phyloP scores from a whole-genome alignment of 2,888 invertebrate species.

The Bruchidius siliquastri region DNA sequence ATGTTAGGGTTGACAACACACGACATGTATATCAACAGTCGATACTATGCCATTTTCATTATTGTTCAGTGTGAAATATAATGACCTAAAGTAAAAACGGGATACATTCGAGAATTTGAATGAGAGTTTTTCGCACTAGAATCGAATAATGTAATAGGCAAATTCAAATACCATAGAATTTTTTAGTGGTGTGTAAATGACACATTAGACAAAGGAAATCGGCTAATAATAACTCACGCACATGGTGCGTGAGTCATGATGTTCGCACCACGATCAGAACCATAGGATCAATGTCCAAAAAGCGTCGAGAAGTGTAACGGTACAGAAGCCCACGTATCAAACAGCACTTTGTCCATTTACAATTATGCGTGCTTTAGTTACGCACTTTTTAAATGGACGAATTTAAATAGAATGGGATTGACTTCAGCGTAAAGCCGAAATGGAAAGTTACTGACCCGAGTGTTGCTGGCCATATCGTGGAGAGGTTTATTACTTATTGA shows the following conservation, averaged over 20 bases:
- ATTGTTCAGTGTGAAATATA: too few species aligned
- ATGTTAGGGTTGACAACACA: too few species aligned
- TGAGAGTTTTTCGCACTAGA: too few species aligned
- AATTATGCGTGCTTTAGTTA: neutral
- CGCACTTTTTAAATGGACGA: neutral
- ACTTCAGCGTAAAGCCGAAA: neutral
- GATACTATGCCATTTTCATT: too few species aligned
- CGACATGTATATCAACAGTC: too few species aligned
- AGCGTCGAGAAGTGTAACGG: neutral
- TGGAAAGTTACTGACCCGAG: neutral
- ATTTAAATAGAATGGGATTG: neutral
- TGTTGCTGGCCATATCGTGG: neutral
- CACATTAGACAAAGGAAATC: neutral
- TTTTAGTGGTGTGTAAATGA: neutral
- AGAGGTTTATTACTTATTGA: too few species aligned
- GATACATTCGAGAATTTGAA: too few species aligned
- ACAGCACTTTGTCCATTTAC: neutral
- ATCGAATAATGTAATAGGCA: too few species aligned
- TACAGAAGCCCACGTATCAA: neutral
- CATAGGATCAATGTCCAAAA: neutral
- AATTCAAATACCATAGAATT: too few species aligned
- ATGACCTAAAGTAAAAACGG: too few species aligned
- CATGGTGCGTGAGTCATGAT: neutral
- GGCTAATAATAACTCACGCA: neutral
- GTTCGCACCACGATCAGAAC: neutral